A percentile compares a stretch with the other conserved stretches of the same genome.
These are phyloP conservation scores for Scalopus aquaticus DNA, from an alignment of 2,113 vertebrate species.

Conservation along the genomic window DNA sequence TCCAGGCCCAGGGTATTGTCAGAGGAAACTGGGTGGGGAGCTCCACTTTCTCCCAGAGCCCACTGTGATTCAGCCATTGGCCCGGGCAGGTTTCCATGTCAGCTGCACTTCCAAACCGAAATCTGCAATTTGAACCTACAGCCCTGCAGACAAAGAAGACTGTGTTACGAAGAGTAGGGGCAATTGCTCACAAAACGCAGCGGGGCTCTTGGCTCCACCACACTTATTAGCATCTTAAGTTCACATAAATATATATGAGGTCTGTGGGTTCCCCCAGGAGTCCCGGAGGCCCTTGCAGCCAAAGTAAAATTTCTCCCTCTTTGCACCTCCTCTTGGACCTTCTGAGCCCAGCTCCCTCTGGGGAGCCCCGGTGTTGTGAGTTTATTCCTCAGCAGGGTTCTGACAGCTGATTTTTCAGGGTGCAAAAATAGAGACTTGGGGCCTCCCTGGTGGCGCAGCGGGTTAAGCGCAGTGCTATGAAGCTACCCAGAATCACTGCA, in stretches of 20 bases:
- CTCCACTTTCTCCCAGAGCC: not conserved
- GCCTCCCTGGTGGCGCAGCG: too few species aligned
- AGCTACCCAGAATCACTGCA: too few species aligned
- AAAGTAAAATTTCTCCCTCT: not conserved
- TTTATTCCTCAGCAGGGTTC: not conserved
- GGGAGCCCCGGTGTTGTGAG: not conserved
- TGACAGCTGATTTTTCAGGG: not conserved
- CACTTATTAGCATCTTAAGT: slow-evolving; percentile 48
- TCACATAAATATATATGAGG: slow-evolving; percentile 57
- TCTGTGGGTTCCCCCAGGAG: not conserved
- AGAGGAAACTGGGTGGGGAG: not conserved
- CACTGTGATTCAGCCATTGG: not conserved
- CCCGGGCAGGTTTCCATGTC: slow-evolving; percentile 37
- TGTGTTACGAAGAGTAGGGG: not conserved
- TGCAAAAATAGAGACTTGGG: not conserved
- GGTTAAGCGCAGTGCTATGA: too few species aligned
- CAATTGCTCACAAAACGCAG: slow-evolving; percentile 9
- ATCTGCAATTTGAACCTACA: slow-evolving; percentile 42
- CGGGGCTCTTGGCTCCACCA: not conserved
- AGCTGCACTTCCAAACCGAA: slow-evolving; percentile 37
- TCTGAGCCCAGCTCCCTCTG: not conserved
- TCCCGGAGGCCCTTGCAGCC: not conserved
- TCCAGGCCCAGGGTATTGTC: not conserved
- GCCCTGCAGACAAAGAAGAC: slow-evolving; percentile 24
- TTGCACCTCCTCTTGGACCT: not conserved